A percentile compares a stretch with the other conserved stretches of the same genome.
Conservation (phyloP, 1,140 invertebrate genomes). For the Mactra quadrangularis region DNA sequence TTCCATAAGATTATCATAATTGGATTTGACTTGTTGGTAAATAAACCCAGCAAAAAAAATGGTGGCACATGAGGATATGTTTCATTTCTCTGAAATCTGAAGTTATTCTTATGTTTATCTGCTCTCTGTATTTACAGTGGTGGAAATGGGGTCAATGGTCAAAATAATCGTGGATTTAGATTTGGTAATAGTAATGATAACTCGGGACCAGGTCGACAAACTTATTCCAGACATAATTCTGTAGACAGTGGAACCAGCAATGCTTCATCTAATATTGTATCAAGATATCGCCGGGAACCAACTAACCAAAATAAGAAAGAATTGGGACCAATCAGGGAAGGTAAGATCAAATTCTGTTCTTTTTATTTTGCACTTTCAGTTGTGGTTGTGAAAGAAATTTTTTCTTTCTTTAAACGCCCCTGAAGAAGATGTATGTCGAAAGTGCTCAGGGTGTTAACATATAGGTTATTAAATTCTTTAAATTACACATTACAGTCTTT, state of each 20-base stretch:
- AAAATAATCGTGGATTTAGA: slow-evolving; percentile 48
- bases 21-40: no score
- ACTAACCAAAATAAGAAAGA: slow-evolving; percentile 57
- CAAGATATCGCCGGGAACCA: slow-evolving; percentile 41
- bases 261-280: slow-evolving; percentile 6
- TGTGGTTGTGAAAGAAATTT: not conserved
- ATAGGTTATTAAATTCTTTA: no score
- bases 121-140: slow-evolving; percentile 30
- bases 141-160: slow-evolving; percentile 36
- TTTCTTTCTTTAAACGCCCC: not conserved
- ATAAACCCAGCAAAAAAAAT: no score
- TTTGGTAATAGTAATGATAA: slow-evolving; percentile 57
- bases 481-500: no score
- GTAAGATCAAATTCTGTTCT: slow-evolving; percentile 58
- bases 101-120: no score
- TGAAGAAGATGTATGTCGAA: no score
- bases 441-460: not conserved
- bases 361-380: no score
- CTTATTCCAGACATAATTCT: slow-evolving; percentile 27
- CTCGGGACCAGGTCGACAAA: slow-evolving; percentile 22
- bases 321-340: slow-evolving; percentile 76
- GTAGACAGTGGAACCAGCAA: not conserved
- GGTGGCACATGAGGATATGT: no score
- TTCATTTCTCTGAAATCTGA: no score
- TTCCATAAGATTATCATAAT: no score